phyloP scores from a whole-genome alignment of 2,888 invertebrate genomes.

The Troides oblongomaculatus region DNA sequence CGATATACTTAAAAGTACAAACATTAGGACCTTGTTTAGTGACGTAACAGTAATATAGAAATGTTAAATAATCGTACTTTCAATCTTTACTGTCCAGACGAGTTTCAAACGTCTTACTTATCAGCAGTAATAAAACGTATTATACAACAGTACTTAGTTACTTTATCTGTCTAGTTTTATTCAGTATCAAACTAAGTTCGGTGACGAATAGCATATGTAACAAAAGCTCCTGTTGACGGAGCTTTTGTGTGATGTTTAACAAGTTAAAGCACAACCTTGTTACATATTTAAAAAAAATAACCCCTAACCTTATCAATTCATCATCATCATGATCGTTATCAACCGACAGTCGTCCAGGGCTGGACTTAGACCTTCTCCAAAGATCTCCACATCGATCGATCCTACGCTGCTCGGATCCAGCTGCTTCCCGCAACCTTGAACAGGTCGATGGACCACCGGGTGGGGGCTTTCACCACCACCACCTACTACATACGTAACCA shows the following conservation, averaged over 20 bases:
- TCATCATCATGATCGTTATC: background rate
- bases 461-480: too few relatives aligned
- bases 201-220: constrained; percentile 20
- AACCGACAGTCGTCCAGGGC: background rate
- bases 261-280: background rate
- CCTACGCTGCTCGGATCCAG: background rate
- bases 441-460: too few relatives aligned
- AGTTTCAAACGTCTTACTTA: too few relatives aligned
- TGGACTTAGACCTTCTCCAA: background rate
- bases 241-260: constrained; percentile 17
- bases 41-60: too few relatives aligned
- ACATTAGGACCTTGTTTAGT: too few relatives aligned
- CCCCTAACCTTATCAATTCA: background rate
- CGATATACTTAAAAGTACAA: too few relatives aligned
- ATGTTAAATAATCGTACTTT: too few relatives aligned
- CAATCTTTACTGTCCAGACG: too few relatives aligned
- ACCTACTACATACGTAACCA: too few relatives aligned
- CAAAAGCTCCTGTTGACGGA: constrained; percentile 9
- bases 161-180: constrained; percentile 14
- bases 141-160: background rate
- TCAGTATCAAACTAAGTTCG: constrained; percentile 12
- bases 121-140: background rate
- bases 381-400: background rate
- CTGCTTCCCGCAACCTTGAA: background rate
- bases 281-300: background rate